Conservation (phyloP, 2,113 vertebrate genomes). For the Centrocercus urophasianus region DNA sequence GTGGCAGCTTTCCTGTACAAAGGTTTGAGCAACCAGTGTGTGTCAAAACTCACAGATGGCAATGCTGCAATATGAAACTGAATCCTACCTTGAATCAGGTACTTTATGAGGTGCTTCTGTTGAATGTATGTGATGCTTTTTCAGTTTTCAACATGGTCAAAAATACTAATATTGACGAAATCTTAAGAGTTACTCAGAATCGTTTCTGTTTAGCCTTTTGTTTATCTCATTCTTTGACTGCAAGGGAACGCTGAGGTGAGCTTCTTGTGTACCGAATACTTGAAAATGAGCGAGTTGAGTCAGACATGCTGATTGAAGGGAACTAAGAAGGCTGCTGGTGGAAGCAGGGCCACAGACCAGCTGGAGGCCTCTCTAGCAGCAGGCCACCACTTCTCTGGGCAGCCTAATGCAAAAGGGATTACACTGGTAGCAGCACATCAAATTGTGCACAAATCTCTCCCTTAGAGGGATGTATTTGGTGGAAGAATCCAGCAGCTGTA, state of each 20-base stretch:
- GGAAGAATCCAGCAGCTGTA: background rate
- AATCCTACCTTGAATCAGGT: background rate
- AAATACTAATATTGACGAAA: background rate
- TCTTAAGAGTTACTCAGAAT: background rate
- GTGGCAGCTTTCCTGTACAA: fast-evolving
- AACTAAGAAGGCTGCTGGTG: background rate
- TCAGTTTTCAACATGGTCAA: background rate
- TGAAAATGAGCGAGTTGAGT: background rate
- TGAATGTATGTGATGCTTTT: background rate
- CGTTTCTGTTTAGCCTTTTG: background rate
- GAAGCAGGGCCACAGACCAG: background rate
- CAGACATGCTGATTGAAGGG: background rate
- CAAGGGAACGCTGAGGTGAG: background rate
- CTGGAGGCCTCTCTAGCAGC: background rate
- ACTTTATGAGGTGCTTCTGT: background rate
- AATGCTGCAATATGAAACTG: fast-evolving
- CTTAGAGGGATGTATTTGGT: background rate
- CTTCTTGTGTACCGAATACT: background rate
- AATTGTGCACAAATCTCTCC: background rate
- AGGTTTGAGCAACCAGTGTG: background rate
- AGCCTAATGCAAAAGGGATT: background rate
- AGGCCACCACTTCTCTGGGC: background rate
- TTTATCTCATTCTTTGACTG: background rate
- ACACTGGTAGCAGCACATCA: background rate
- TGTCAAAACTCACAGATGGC: background rate